Base-by-base conservation (phyloP, 1,140 invertebrate species). In the Hestina assimilis region DNA sequence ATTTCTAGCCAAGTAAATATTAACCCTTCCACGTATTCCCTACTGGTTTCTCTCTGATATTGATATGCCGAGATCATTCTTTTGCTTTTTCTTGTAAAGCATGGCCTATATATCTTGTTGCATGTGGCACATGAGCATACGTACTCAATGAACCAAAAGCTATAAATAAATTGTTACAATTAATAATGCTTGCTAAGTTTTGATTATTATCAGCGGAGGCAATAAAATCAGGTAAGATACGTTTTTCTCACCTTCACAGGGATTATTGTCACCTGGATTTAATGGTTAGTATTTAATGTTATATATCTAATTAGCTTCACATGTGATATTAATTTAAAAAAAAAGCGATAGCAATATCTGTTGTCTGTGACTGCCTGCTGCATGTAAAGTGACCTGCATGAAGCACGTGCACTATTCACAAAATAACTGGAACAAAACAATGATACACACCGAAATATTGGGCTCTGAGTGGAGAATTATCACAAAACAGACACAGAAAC, bases 311-410 rank as follows among this genome's bases (percentile, higher is more conserved):
- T 43, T 11, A 20, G 7, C 5, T 43, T 43, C 26, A 19, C 29
- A 26, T 20, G 17, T 20, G 14, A 31, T 17, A 8, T 19, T 29
- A 29, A 7, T 23, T 7, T 26, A 9, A 46, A 33, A 15, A n/a
- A 40, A 9, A 21, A 7, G n/a, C 33, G 33, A 12, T 11, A 50
- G 20, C 20, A 47, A 47, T 52, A 55, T 48, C 14, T 20, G 42
- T 45, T 54, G 23, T 35, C 17, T 53, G 57, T 61, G 35, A 31
- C n/a, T 17, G 48, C 60, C 31, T 65, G 51, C 51, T 59, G 79
- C 82, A 83, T 85, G 79, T 56, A 67, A 66, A 53, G 29, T 68
- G 51, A 60, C 64, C 66, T 65, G 84, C 84, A 85, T 87, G 82
- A 64, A 74, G 79, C 82, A 87, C 76, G 79, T 68, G 79, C 79